A percentile compares a stretch with the other conserved stretches of the same genome.
Conservation (phyloP, 2,113 vertebrate species). For the Leucosticte australis region DNA sequence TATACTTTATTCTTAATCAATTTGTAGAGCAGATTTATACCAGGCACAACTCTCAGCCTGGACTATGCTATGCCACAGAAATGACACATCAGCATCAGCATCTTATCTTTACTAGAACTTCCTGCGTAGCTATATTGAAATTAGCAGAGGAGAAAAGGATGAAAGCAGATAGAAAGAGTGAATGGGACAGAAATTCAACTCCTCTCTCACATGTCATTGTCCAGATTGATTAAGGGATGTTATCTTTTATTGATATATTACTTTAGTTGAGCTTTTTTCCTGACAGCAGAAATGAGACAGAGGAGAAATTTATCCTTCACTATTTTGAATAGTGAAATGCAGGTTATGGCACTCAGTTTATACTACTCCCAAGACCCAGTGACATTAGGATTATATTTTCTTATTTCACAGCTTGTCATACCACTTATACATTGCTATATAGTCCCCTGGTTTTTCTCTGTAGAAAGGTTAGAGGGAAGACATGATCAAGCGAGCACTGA, state of each 20-base stretch:
- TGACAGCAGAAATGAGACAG: not conserved
- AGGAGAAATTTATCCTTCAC: not conserved
- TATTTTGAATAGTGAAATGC: not conserved
- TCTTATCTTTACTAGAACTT: not conserved
- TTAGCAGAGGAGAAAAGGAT: not conserved
- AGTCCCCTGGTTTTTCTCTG: not conserved
- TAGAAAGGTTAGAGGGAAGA: not conserved
- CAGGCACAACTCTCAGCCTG: not conserved
- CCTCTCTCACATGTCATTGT: not conserved
- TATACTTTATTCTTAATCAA: not conserved
- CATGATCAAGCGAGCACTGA: not conserved
- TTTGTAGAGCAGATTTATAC: not conserved
- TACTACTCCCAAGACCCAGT: rapidly evolving
- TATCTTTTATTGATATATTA: not conserved
- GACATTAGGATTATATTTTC: not conserved
- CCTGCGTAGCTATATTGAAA: rapidly evolving
- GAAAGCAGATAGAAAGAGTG: not conserved
- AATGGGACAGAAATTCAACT: not conserved
- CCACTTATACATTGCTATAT: not conserved
- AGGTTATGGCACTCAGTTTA: not conserved
- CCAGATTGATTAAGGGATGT: not conserved
- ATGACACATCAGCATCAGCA: not conserved
- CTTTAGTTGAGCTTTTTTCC: not conserved
- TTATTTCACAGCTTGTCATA: not conserved
- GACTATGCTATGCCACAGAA: not conserved